Base-by-base conservation (phyloP, 2,113 vertebrate genomes). In the Lophura nycthemera region DNA sequence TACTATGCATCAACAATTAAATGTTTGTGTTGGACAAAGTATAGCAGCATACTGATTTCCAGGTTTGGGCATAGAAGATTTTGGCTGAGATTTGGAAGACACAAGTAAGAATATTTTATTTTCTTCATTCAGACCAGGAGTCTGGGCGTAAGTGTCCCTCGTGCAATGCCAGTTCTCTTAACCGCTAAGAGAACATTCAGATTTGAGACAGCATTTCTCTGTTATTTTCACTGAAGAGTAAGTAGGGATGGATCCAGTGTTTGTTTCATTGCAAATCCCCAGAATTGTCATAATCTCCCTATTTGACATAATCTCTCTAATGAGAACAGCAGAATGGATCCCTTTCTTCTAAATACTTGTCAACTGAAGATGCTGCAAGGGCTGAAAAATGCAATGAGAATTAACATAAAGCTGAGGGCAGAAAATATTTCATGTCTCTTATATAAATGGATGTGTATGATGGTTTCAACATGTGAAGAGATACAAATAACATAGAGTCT, bases 131-230 rank as follows among this genome's bases (percentile, higher is more conserved):
- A n/a, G 66, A n/a, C 56, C 36, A 54, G 27, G 12, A 85, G 18
- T 43, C 52, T 45, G 47, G 59, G 38, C 0, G 0, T 10, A 12
- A 24, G 30, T 1, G 0, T 38, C 20, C 20, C 45, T 48, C 59
- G 22, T 43, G 60, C 71, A 29, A 7, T 8, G 30, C 48, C 57
- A 71, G 42, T 52, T 13, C 30, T 38, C 24, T 2, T 67, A 45
- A 85, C 17, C 32, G 30, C 65, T 10, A 18, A 66, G 5, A 21
- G 17, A 57, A 2, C 24, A 19, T 6, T 42, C 38, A 2, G 27
- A 30, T 5, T 36, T 45, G 38, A 60, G 52, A 30, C 19, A 24
- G 24, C 6, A 57, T 66, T 57, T 57, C 34, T 61, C n/a, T 12
- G 10, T 42, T 65, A 29, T 57, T 76, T 17, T 20, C 11, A 16